Percentiles rank a stretch among this genome's conserved stretches.
Conservation (phyloP, 2,888 invertebrate genomes). For the Leptothorax acervorum region DNA sequence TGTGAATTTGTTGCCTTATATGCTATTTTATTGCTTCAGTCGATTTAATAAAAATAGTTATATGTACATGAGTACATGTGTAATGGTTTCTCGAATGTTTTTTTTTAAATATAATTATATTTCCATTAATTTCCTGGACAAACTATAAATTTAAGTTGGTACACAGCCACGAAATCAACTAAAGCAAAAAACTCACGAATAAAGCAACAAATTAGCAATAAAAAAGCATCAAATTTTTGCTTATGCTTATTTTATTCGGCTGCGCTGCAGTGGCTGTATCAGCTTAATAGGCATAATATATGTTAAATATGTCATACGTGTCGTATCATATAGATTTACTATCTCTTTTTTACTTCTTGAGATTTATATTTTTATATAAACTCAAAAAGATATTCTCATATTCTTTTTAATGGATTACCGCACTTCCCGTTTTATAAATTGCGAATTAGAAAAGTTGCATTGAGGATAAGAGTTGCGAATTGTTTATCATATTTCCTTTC, state of each 20-base stretch:
- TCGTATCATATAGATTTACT: neutral
- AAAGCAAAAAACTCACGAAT: neutral
- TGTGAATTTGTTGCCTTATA: neutral
- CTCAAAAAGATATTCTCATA: neutral
- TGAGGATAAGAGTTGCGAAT: neutral
- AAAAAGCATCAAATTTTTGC: neutral
- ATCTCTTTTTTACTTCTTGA: neutral
- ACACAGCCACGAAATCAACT: neutral
- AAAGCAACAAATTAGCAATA: neutral
- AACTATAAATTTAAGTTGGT: neutral
- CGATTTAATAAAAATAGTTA: slow-evolving; percentile 1
- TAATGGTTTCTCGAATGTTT: neutral
- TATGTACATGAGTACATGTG: neutral
- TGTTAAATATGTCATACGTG: neutral
- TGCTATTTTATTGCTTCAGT: neutral
- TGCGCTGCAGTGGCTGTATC: neutral
- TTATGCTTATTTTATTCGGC: neutral
- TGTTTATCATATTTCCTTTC: slow-evolving; percentile 6
- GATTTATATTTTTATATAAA: no score
- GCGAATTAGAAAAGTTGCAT: neutral
- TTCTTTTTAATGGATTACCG: neutral
- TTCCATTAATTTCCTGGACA: neutral
- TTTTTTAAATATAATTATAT: neutral
- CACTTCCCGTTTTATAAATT: neutral
- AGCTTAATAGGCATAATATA: neutral